Conservation (phyloP, 53 echinoderm and acorn worm species). For the Glandiceps talaboti region DNA sequence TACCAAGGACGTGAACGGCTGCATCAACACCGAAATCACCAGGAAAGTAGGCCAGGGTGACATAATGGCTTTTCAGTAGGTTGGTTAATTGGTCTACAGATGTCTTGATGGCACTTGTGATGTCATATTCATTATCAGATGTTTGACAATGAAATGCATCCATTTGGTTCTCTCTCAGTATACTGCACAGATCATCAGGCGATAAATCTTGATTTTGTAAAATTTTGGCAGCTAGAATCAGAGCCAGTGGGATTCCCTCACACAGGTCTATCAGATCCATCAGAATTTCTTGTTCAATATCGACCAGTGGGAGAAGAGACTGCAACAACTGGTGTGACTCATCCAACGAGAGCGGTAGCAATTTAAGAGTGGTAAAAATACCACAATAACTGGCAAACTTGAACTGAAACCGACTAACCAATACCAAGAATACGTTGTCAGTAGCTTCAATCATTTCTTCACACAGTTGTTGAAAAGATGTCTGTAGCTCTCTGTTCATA, state of each 20-base stretch:
- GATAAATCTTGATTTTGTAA: constrained; percentile 3
- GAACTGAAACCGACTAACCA: constrained; percentile 7
- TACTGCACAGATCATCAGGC: constrained; percentile 7
- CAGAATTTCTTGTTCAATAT: not conserved
- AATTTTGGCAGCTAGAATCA: constrained; percentile 12
- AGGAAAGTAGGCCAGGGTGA: constrained; percentile 7
- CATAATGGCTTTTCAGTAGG: not conserved
- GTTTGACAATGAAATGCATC: not conserved
- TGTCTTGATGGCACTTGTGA: not conserved
- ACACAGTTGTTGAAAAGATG: constrained; percentile 10
- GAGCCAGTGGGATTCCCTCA: constrained; percentile 23
- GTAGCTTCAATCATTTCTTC: constrained; percentile 2
- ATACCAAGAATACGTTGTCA: constrained; percentile 11
- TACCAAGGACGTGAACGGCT: constrained; percentile 2
- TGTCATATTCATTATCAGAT: not conserved
- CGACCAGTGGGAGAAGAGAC: constrained; percentile 9
- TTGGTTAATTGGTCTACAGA: not conserved
- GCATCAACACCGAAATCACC: constrained; percentile 11
- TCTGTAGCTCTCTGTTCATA: not conserved
- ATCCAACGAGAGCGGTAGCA: constrained; percentile 8
- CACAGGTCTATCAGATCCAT: constrained; percentile 11
- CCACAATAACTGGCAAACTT: not conserved
- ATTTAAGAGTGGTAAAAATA: constrained; percentile 1
- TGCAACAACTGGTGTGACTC: constrained; percentile 17
- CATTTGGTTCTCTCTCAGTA: not conserved